Conservation (phyloP, 2,113 vertebrate genomes). For the Acrocephalus arundinaceus region DNA sequence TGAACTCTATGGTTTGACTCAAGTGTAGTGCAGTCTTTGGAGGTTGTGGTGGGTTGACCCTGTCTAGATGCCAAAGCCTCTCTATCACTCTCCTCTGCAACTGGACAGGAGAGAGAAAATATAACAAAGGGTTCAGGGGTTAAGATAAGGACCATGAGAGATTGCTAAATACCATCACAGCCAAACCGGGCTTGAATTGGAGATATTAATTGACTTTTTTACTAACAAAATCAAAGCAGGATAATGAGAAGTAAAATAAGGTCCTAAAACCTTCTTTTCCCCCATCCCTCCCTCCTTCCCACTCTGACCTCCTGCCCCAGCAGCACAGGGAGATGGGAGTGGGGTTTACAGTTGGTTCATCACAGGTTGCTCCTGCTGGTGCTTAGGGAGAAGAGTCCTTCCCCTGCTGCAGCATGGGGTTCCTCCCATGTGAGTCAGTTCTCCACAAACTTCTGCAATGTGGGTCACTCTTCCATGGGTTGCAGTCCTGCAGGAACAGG, state of each 20-base stretch:
- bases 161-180: neutral
- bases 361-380: neutral
- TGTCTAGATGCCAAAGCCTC: neutral
- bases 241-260: neutral
- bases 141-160: neutral
- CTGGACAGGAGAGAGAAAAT: neutral
- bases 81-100: neutral
- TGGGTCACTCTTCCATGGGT: neutral
- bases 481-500: neutral
- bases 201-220: neutral
- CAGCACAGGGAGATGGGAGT: neutral
- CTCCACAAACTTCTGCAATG: neutral
- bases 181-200: neutral
- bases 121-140: neutral
- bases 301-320: neutral
- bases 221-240: neutral
- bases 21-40: neutral
- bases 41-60: neutral
- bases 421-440: neutral
- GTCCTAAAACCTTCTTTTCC: neutral
- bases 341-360: neutral
- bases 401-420: accelerated
- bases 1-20: neutral
- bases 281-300: neutral
- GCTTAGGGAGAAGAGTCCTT: neutral